Base-by-base conservation (phyloP, 2,113 vertebrate species). In the Oncorhynchus masou region DNA sequence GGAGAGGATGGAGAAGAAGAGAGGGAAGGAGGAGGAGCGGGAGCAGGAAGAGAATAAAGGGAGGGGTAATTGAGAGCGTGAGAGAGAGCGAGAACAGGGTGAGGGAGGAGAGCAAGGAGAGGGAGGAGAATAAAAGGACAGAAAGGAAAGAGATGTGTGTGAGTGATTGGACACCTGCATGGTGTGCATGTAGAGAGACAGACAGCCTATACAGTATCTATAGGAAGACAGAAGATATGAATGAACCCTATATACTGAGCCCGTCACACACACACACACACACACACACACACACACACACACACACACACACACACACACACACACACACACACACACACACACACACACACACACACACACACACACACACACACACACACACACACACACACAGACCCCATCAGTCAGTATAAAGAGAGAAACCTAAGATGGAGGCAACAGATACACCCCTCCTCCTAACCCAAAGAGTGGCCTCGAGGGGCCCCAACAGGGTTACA, bases 391-490 rank as follows among this genome's bases (percentile, higher is more conserved):
- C 29, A 31, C 29, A 31, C 27, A 4, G 62, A 74, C 51, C 39
- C 65, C 34, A 5, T 25, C 19, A 64, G 49, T 51, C 59, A 73
- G 24, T 45, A 9, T 34, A 79, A 70, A 77, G 74, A 84, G 2
- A 5, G 80, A 87, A 89, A 89, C 84, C 79, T 82, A 86, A 90
- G 84, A 87, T 83, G 84, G 84, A n/a, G 73, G 82, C 81, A 78
- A 65, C 59, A 45, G 74, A 72, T 71, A 49, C 64, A 3, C 24
- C 22, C 11, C 22, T 24, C 48, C 69, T 27, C 69, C 48, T 48
- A 4, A 27, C 75, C 65, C 34, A 45, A 9, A 45, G 9, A 9
- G 34, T 7, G 34, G 34, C 71, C 24, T n/a, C 34, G 20, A 45
- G 79, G 83, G 86, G 74, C 79, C 78, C 79, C 77, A 68, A 72